Conservation (phyloP, 2,113 vertebrate genomes). For the Manacus vitellinus region DNA sequence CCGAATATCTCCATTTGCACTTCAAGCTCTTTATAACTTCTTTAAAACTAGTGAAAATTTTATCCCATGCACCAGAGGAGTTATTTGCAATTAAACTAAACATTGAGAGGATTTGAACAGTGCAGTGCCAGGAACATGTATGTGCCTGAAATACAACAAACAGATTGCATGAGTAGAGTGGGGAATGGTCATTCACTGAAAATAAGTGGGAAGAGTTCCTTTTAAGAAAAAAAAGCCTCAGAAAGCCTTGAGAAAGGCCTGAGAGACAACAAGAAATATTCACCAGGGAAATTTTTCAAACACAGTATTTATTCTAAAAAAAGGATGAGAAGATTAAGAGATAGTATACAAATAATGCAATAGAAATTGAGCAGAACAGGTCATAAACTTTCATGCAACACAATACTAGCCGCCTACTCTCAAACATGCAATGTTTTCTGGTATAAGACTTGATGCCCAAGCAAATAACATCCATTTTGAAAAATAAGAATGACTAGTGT, state of each 20-base stretch:
- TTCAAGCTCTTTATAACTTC: background rate
- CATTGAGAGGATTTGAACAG: background rate
- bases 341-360: background rate
- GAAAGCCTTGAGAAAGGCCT: background rate
- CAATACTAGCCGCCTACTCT: background rate
- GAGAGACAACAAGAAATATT: background rate
- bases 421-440: background rate
- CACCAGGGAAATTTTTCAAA: background rate
- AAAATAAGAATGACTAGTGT: background rate
- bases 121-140: background rate
- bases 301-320: background rate
- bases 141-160: background rate
- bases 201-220: background rate
- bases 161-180: background rate
- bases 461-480: background rate
- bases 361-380: background rate
- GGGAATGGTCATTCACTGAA: background rate
- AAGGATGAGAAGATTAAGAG: background rate
- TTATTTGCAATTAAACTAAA: background rate
- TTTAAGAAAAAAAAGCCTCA: background rate
- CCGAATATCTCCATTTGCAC: background rate
- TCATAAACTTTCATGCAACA: background rate
- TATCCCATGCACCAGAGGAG: background rate
- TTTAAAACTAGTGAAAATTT: background rate
- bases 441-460: background rate